Evolutionary conservation across 2,797 vertebrate species (phyloP), one percentile per base, ranked within the genome.

Genomic region (Nothura maculosa): DNA sequence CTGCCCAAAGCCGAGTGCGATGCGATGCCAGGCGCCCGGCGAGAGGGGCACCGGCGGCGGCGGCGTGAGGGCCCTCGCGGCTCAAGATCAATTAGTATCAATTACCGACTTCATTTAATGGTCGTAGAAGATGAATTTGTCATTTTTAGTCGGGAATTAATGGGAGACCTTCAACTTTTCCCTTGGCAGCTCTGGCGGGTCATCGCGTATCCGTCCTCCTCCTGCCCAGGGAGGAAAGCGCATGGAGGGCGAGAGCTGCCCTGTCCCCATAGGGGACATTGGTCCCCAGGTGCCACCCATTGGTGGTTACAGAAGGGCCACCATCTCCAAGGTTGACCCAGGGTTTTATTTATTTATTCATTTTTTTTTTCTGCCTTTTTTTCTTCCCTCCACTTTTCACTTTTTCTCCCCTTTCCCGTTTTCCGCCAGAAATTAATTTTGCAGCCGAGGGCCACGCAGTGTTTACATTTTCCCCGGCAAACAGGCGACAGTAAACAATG

Each of bases 401-500:
- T 79, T 94, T 87, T 92, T 75, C 54, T 73, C 80, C 63, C 80
- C 66, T 91, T 93, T 92, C 81, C 96, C 18, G 38, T 96, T 97
- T 97, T 96, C 96, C 19, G 3, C 80, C 93, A 97, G 98, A 98
- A 98, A 98, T 98, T 98, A 98, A 98, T 98, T 98, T 98, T 97
- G 93, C 97, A 96, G 97, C 95, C 19, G 0, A 94, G 77, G 90
- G 90, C 95, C 69, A 92, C 85, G 70, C 96, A 97, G 93, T 98
- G 98, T 98, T 98, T 98, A 98, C 97, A 97, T 98, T 97, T 98
- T 98, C 97, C 94, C 96, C 67, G 58, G 97, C 97, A 97, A 98
- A 98, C 97, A 98, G 97, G 96, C 98, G 98, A 99, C 98, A 98
- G 99, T 99, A 99, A 99, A 99, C 99, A 99, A 98, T 98, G 97